Percentiles rank a stretch among this genome's conserved stretches.
phyloP scores from a whole-genome alignment of 2,797 vertebrate species.

The Pterois miles region DNA sequence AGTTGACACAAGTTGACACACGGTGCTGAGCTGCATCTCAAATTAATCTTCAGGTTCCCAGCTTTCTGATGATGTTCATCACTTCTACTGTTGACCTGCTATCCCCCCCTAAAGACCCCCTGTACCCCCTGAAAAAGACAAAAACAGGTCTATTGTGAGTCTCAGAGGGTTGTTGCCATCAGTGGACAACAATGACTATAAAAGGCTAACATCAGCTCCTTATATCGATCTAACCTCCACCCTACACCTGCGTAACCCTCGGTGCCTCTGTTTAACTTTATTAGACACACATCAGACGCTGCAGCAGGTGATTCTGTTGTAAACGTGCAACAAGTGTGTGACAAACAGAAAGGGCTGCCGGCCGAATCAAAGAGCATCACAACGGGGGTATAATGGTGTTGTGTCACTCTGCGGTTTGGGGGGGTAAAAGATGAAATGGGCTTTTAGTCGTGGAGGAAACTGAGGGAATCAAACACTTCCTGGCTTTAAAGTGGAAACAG shows the following conservation, averaged over 20 bases:
- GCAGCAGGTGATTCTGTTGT: constrained; percentile 70
- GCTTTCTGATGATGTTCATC: too few species aligned
- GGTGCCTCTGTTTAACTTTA: neutral
- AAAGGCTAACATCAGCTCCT: neutral
- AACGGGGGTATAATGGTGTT: constrained; percentile 46
- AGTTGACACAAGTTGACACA: too few species aligned
- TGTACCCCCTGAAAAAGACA: too few species aligned
- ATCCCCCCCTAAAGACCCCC: too few species aligned
- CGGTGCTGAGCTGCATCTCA: too few species aligned
- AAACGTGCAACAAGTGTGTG: constrained; percentile 67
- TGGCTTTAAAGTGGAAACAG: constrained; percentile 79
- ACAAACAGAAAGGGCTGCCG: constrained; percentile 34
- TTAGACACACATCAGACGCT: constrained; percentile 23
- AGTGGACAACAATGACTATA: neutral
- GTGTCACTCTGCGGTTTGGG: constrained; percentile 59
- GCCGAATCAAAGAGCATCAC: constrained; percentile 37
- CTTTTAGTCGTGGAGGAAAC: constrained; percentile 66
- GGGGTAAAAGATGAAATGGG: constrained; percentile 68
- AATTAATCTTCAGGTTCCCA: too few species aligned
- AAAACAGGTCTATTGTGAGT: too few species aligned
- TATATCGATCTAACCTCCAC: neutral
- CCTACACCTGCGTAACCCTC: constrained; percentile 21
- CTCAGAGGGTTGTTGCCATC: too few species aligned
- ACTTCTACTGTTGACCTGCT: too few species aligned
- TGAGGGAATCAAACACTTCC: constrained; percentile 79